Conservation (phyloP, 2,888 invertebrate genomes). For the Alcis repandata region DNA sequence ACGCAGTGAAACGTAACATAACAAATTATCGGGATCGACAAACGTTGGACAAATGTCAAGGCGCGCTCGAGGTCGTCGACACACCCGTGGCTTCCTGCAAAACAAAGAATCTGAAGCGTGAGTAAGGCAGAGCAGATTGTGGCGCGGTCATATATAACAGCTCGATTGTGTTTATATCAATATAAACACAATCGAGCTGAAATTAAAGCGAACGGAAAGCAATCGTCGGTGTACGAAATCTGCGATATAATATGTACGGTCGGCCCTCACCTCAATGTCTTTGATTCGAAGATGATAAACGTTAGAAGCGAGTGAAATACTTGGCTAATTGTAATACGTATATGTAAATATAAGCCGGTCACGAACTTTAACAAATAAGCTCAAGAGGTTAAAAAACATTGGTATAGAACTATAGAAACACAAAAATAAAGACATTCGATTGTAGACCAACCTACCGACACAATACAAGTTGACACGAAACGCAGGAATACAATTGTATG, state of each 20-base stretch:
- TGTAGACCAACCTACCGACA: constrained; percentile 1
- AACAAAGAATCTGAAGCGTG: constrained; percentile 55
- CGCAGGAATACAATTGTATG: constrained; percentile 29
- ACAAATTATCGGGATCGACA: constrained; percentile 32
- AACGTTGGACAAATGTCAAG: constrained; percentile 62
- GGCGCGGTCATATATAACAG: constrained; percentile 35
- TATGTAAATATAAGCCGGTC: not conserved
- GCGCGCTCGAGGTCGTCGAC: constrained; percentile 59
- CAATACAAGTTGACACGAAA: constrained; percentile 25
- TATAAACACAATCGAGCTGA: constrained; percentile 43
- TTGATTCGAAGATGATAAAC: constrained; percentile 18
- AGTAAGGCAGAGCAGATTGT: constrained; percentile 45
- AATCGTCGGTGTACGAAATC: constrained; percentile 8
- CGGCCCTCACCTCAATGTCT: constrained; percentile 19
- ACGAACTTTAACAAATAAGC: not conserved
- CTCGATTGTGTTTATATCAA: constrained; percentile 46
- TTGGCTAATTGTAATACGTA: not conserved
- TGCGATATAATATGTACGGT: not conserved
- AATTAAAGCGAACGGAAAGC: constrained; percentile 26
- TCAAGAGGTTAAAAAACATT: not conserved
- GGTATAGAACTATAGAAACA: constrained; percentile 12
- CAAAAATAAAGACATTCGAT: constrained; percentile 28
- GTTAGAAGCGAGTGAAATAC: constrained; percentile 1
- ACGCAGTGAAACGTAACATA: constrained; percentile 10
- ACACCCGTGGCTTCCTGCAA: constrained; percentile 54